These are phyloP conservation scores for Phalera bucephala DNA, from an alignment of 2,888 invertebrate genomes.

Conservation along the genomic window DNA sequence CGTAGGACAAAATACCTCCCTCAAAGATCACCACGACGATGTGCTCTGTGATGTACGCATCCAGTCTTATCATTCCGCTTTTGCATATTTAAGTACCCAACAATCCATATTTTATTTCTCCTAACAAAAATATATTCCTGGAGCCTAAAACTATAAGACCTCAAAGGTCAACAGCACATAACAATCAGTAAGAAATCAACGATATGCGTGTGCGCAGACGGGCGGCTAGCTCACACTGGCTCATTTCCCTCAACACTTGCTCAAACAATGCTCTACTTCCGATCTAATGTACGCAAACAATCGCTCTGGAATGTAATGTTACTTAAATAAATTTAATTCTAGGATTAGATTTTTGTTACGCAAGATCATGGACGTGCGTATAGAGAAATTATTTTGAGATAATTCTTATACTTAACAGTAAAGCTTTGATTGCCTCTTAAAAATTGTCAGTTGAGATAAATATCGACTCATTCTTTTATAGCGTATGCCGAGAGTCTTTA, in stretches of 20 bases:
- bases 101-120: conserved; percentile 19
- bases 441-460: no score
- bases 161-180: conserved; percentile 45
- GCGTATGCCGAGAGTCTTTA: no score
- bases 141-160: conserved; percentile 9
- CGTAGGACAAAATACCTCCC: no score
- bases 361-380: no score
- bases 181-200: conserved; percentile 37
- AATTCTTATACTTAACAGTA: no score
- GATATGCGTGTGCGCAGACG: conserved; percentile 18
- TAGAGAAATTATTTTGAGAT: no score
- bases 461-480: no score
- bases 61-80: no score
- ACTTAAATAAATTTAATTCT: conserved; percentile 22
- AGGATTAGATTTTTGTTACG: conserved; percentile 22
- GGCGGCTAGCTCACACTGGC: conserved; percentile 31
- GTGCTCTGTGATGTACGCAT: no score
- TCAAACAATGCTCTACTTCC: conserved; percentile 65
- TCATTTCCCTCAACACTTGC: conserved; percentile 67
- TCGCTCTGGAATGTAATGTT: conserved; percentile 35
- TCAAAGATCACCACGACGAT: no score
- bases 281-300: conserved; percentile 52
- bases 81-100: no score
- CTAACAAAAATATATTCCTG: conserved; percentile 23
- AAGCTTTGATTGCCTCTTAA: no score